Conservation (phyloP, 1,140 invertebrate genomes). For the Caenorhabditis remanei region DNA sequence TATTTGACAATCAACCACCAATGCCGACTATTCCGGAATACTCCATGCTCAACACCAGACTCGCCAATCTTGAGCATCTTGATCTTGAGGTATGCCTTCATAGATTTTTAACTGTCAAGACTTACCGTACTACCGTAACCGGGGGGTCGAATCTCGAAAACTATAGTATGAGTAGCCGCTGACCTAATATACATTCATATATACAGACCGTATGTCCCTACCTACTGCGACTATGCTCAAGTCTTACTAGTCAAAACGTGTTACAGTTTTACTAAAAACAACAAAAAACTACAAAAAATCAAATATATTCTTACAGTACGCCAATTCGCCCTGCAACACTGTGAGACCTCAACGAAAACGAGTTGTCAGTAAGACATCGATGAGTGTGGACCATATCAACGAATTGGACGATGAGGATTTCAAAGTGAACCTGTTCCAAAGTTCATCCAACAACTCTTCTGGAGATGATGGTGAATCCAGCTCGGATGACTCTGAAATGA, state of each 20-base stretch:
- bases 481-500: constrained; percentile 42
- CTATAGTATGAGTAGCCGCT: too few species aligned
- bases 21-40: constrained; percentile 18
- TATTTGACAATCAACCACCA: background rate
- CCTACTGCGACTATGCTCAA: too few species aligned
- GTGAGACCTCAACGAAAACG: background rate
- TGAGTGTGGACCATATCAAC: constrained; percentile 54
- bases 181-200: background rate
- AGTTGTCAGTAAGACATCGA: constrained; percentile 33
- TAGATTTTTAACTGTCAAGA: too few species aligned
- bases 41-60: constrained; percentile 29
- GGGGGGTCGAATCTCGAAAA: too few species aligned
- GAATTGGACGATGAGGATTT: constrained; percentile 46
- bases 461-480: background rate
- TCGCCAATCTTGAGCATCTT: constrained; percentile 51
- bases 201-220: too few species aligned
- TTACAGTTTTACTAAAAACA: too few species aligned
- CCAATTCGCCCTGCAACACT: constrained; percentile 39
- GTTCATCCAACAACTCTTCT: background rate
- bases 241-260: too few species aligned
- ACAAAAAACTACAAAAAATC: too few species aligned
- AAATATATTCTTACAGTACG: constrained; percentile 13
- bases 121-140: too few species aligned
- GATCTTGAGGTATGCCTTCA: constrained; percentile 43
- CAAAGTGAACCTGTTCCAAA: background rate